A percentile compares a stretch with the other conserved stretches of the same genome.
Conservation (phyloP, 2,113 vertebrate species). For the Prunella himalayana region DNA sequence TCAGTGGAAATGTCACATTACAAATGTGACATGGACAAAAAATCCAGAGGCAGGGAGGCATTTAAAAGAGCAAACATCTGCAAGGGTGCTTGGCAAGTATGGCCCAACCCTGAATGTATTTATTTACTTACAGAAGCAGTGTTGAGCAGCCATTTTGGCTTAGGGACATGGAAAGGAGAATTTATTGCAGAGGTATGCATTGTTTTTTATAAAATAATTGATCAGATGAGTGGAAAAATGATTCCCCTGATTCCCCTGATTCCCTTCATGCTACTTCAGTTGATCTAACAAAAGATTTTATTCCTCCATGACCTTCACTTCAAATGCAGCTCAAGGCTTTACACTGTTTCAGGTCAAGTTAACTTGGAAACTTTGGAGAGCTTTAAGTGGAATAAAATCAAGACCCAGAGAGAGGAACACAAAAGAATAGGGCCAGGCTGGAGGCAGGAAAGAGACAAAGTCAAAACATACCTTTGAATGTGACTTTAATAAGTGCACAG, state of each 20-base stretch:
- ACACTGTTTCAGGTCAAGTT: neutral
- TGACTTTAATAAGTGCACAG: neutral
- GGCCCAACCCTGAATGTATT: neutral
- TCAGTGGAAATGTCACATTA: neutral
- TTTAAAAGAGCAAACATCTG: neutral
- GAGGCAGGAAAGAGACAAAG: neutral
- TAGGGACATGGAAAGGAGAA: accelerated
- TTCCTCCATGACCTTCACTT: neutral
- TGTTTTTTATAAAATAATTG: neutral
- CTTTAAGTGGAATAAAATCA: neutral
- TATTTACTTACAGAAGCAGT: neutral
- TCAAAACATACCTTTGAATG: neutral
- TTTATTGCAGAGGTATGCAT: neutral
- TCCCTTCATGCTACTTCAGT: neutral
- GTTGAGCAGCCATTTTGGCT: neutral
- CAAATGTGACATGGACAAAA: neutral
- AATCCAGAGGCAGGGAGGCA: neutral
- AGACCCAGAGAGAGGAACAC: neutral
- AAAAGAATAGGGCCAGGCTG: neutral
- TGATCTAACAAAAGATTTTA: neutral
- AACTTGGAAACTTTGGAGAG: neutral
- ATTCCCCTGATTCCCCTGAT: neutral
- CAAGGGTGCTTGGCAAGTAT: neutral
- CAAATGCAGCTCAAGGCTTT: neutral
- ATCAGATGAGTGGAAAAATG: neutral